Conservation (phyloP, 30 jellyfish, hydroid and myxozoan species). For the Turritopsis rubra region DNA sequence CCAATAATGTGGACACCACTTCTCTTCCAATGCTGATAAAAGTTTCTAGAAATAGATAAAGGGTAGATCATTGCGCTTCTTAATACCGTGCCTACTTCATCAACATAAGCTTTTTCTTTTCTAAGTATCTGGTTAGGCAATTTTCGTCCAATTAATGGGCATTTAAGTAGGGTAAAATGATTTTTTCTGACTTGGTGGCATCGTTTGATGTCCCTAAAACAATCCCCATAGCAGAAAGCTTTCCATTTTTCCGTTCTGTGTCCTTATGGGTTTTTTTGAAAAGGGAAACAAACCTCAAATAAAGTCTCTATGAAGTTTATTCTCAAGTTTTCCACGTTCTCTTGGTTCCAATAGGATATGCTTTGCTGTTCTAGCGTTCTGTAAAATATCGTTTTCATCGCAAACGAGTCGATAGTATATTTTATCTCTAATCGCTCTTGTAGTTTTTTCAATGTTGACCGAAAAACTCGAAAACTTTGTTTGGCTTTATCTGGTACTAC, state of each 20-base stretch:
- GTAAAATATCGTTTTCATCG: not conserved
- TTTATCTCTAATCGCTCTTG: not conserved
- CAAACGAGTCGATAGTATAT: not conserved
- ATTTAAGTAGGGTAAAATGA: no score
- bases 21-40: not conserved
- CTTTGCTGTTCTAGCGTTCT: not conserved
- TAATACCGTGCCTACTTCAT: no score
- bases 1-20: slow-evolving; percentile 11
- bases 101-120: no score
- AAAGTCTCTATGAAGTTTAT: not conserved
- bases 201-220: no score
- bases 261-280: no score
- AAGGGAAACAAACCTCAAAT: not conserved
- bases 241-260: no score
- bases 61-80: not conserved
- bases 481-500: not conserved
- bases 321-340: not conserved
- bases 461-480: not conserved
- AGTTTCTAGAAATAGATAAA: not conserved
- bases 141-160: no score
- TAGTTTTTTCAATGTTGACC: not conserved
- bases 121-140: no score
- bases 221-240: no score
- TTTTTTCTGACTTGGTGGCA: no score
- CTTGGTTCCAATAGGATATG: not conserved